Percentiles rank a stretch among this genome's conserved stretches.
Conservation (phyloP, 2,113 vertebrate genomes). For the Centropristis striata region DNA sequence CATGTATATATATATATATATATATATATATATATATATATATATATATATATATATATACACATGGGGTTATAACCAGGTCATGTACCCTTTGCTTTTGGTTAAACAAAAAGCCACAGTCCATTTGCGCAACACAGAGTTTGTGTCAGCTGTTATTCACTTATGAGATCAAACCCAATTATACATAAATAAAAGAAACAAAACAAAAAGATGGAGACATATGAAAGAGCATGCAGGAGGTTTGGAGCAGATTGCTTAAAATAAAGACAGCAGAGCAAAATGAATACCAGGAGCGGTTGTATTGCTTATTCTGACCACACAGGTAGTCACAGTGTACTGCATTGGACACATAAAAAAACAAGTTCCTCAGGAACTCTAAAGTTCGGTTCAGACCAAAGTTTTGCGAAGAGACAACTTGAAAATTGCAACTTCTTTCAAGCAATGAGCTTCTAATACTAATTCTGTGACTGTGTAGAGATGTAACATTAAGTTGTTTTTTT, state of each 20-base stretch:
- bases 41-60: no score
- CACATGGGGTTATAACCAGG: not conserved
- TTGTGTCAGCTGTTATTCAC: slow-evolving; percentile 15
- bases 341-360: slow-evolving; percentile 14
- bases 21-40: no score
- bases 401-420: no score
- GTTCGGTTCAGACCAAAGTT: not conserved
- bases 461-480: no score
- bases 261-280: not conserved
- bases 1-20: no score
- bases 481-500: no score
- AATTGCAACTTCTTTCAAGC: no score
- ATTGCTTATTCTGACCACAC: slow-evolving; percentile 22
- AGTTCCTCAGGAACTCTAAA: not conserved
- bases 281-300: slow-evolving; percentile 26
- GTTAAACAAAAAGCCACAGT: slow-evolving; percentile 24
- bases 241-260: slow-evolving; percentile 5
- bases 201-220: slow-evolving; percentile 7
- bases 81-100: not conserved
- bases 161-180: slow-evolving; percentile 8
- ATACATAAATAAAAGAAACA: not conserved
- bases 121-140: slow-evolving; percentile 1
- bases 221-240: slow-evolving; percentile 9
- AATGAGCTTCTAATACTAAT: no score
- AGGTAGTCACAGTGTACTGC: slow-evolving; percentile 12